A percentile compares a stretch with the other conserved stretches of the same genome.
Conservation (phyloP, 1,140 invertebrate genomes). For the Ostrea denselamellosa region DNA sequence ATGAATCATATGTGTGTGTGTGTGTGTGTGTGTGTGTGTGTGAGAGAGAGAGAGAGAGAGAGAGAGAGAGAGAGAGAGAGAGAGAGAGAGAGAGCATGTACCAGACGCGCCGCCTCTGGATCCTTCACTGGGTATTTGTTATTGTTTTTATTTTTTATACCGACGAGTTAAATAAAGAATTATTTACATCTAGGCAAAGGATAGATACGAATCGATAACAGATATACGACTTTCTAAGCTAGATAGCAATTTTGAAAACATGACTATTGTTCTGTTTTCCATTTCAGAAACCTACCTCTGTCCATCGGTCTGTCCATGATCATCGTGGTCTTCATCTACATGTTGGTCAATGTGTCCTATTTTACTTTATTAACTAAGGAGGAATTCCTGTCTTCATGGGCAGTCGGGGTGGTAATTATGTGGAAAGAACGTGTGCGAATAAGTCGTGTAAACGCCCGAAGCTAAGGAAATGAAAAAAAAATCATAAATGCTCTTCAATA, state of each 20-base stretch:
- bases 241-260: too few species aligned
- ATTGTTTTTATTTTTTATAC: neutral
- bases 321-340: slow-evolving; percentile 42
- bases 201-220: neutral
- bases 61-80: too few species aligned
- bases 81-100: too few species aligned
- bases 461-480: too few species aligned
- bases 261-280: neutral
- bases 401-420: slow-evolving; percentile 46
- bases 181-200: neutral
- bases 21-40: too few species aligned
- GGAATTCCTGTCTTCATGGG: slow-evolving; percentile 55
- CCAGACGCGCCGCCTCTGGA: too few species aligned
- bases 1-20: too few species aligned
- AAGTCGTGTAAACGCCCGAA: too few species aligned
- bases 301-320: slow-evolving; percentile 47
- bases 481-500: too few species aligned
- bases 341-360: slow-evolving; percentile 54
- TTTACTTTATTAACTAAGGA: slow-evolving; percentile 45
- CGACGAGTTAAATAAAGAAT: neutral
- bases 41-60: too few species aligned
- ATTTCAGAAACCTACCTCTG: slow-evolving; percentile 50
- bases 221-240: too few species aligned
- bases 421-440: neutral
- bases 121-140: too few species aligned